Percentiles rank a stretch among this genome's conserved stretches.
Evolutionary conservation across 2,888 invertebrate species (phyloP).

Genomic region (Eilema griseolum): DNA sequence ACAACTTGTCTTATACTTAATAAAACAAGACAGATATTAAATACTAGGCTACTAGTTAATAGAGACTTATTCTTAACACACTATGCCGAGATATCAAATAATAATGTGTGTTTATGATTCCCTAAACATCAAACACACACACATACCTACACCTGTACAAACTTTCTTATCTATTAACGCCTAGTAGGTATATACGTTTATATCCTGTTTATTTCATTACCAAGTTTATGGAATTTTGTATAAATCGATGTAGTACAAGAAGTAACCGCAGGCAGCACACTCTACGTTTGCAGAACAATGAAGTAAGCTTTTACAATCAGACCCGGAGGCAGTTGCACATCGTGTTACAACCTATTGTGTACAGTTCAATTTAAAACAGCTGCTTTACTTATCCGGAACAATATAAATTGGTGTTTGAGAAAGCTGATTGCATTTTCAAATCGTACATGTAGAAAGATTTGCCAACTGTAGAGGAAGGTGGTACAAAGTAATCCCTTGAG

Average conservation of each 20-base stretch:
- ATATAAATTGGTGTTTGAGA: constrained; percentile 3
- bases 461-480: too few species aligned
- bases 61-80: too few species aligned
- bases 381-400: neutral
- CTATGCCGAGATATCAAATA: neutral
- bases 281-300: constrained; percentile 7
- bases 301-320: constrained; percentile 38
- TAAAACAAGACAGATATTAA: too few species aligned
- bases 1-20: too few species aligned
- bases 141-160: neutral
- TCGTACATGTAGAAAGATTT: neutral
- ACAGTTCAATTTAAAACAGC: constrained; percentile 30
- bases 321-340: constrained; percentile 28
- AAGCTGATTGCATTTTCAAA: constrained; percentile 8
- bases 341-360: constrained; percentile 34
- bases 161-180: neutral
- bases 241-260: neutral
- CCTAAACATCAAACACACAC: neutral
- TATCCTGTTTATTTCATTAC: neutral
- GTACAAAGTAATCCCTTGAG: too few species aligned
- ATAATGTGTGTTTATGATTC: neutral
- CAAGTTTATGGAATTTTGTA: neutral
- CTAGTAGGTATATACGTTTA: neutral
- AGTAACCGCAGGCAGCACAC: neutral
- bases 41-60: neutral